These are phyloP conservation scores for Uloborus diversus DNA, from an alignment of 1,140 invertebrate genomes.

Conservation along the genomic window DNA sequence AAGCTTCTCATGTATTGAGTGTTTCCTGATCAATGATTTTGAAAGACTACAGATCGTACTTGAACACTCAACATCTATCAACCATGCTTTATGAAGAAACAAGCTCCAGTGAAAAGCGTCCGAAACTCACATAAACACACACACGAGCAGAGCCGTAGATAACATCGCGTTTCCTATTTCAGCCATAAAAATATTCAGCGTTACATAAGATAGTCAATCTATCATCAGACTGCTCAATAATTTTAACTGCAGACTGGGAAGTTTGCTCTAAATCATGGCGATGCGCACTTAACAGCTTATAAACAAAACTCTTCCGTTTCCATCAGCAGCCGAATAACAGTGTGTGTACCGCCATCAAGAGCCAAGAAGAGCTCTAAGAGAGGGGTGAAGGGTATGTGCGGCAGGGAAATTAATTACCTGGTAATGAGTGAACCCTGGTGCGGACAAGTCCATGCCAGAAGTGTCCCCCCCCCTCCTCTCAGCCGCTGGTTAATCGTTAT, in stretches of 20 bases:
- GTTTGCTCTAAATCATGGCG: slow-evolving; percentile 24
- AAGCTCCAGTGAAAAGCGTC: too few species aligned
- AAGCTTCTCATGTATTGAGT: too few species aligned
- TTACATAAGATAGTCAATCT: slow-evolving; percentile 27
- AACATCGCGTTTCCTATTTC: slow-evolving; percentile 10
- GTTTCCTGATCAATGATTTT: too few species aligned
- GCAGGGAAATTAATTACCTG: slow-evolving; percentile 31
- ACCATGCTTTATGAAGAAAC: too few species aligned
- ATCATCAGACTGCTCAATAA: slow-evolving; percentile 3
- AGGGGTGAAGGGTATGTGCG: not conserved
- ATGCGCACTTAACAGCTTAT: slow-evolving; percentile 42
- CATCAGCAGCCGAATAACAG: slow-evolving; percentile 19
- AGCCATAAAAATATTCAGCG: slow-evolving; percentile 22
- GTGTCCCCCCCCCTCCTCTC: not conserved
- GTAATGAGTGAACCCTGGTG: slow-evolving; percentile 41
- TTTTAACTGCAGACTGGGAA: not conserved
- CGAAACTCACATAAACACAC: too few species aligned
- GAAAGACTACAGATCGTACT: too few species aligned
- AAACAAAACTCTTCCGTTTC: slow-evolving; percentile 38
- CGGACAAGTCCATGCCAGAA: slow-evolving; percentile 22
- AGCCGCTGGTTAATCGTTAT: slow-evolving; percentile 28
- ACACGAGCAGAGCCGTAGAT: not conserved
- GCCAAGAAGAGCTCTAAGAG: not conserved
- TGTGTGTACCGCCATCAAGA: not conserved
- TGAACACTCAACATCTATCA: too few species aligned